These are phyloP conservation scores for Ganaspis sp. DNA, from an alignment of 1,140 invertebrate genomes.

Conservation along the genomic window DNA sequence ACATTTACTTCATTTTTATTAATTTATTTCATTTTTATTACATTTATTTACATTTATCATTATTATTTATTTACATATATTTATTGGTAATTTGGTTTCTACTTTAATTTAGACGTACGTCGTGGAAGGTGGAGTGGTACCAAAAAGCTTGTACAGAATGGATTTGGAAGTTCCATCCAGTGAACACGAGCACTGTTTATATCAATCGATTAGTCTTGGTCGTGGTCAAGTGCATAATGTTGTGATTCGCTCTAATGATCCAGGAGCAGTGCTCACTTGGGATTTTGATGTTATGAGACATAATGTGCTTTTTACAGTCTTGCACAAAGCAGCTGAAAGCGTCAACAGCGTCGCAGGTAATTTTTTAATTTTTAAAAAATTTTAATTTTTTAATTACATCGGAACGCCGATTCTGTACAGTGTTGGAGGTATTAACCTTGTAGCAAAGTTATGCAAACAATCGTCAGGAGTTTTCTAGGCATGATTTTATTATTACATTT, in stretches of 20 bases:
- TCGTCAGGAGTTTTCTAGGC: too few relatives aligned
- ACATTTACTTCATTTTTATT: too few relatives aligned
- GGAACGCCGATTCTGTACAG: too few relatives aligned
- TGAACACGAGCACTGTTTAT: conserved; percentile 76
- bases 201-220: conserved; percentile 77
- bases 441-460: too few relatives aligned
- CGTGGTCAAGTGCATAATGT: conserved; percentile 88
- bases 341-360: conserved; percentile 47
- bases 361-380: too few relatives aligned
- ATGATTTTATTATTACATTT: too few relatives aligned
- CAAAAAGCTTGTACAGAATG: conserved; percentile 91
- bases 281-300: conserved; percentile 97
- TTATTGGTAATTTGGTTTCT: background rate
- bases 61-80: conserved; percentile 16
- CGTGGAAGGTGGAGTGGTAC: conserved; percentile 91
- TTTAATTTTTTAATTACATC: too few relatives aligned
- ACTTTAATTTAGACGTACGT: conserved; percentile 82
- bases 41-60: too few relatives aligned
- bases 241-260: conserved; percentile 87
- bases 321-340: conserved; percentile 68
- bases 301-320: conserved; percentile 92
- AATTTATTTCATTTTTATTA: too few relatives aligned
- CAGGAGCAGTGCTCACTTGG: conserved; percentile 95
- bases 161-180: conserved; percentile 81
- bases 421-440: too few relatives aligned